A percentile compares a stretch with the other conserved stretches of the same genome.
These are phyloP conservation scores for Drosophila simulans DNA, from an alignment of 1,140 invertebrate genomes.

Conservation along the genomic window DNA sequence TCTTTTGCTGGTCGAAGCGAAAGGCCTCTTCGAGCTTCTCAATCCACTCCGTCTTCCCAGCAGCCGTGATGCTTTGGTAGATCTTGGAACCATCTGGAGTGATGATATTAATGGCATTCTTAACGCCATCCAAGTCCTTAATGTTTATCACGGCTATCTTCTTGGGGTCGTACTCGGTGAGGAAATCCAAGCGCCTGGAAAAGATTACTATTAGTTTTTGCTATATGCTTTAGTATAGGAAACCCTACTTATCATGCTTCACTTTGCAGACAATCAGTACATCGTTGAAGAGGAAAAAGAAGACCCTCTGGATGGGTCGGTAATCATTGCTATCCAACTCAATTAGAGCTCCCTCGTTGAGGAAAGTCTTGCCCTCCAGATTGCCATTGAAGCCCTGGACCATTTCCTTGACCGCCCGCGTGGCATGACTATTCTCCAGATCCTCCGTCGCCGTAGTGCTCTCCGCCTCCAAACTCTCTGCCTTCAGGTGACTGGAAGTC, in stretches of 20 bases:
- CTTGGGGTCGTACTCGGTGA: conserved; percentile 95
- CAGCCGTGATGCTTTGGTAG: conserved; percentile 94
- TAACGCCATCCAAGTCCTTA: conserved; percentile 94
- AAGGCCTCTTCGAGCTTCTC: conserved; percentile 97
- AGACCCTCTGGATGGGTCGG: conserved; percentile 93
- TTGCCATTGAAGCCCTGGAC: conserved; percentile 92
- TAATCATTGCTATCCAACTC: conserved; percentile 96
- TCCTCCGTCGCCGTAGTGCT: conserved; percentile 83
- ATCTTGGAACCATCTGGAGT: conserved; percentile 97
- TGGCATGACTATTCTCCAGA: conserved; percentile 87
- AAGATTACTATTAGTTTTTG: neutral
- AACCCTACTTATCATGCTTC: conserved; percentile 84
- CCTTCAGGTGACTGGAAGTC: conserved; percentile 89
- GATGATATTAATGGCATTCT: conserved; percentile 96
- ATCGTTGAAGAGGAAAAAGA: conserved; percentile 97
- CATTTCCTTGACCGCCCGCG: conserved; percentile 87
- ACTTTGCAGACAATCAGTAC: conserved; percentile 89
- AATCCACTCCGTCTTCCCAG: conserved; percentile 97
- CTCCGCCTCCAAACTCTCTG: conserved; percentile 85
- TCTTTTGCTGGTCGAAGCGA: conserved; percentile 90
- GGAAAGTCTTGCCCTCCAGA: conserved; percentile 89
- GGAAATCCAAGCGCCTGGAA: conserved; percentile 94
- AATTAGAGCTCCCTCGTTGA: conserved; percentile 95
- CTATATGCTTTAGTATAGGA: conserved; percentile 9
- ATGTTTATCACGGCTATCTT: conserved; percentile 98